Percentiles rank a stretch among this genome's conserved stretches.
phyloP scores from a whole-genome alignment of 2,797 vertebrate species.

The Psittacula echo region DNA sequence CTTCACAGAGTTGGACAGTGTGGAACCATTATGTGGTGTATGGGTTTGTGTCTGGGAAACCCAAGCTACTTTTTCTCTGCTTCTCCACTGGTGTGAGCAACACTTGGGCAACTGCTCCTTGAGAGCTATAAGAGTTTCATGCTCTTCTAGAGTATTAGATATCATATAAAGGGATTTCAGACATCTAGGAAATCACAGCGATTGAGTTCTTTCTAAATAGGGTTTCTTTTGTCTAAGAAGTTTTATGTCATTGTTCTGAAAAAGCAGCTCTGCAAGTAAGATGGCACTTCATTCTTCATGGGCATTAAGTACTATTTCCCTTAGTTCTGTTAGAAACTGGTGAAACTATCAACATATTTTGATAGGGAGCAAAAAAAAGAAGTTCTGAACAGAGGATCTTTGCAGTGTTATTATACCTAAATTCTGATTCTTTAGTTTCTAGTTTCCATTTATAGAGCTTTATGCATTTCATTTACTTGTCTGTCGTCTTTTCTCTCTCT shows the following conservation, averaged over 20 bases:
- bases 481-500: not conserved
- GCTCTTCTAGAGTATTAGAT: not conserved
- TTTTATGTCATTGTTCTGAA: not conserved
- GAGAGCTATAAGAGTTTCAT: not conserved
- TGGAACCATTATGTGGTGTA: rapidly evolving
- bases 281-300: not conserved
- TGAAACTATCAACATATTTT: not conserved
- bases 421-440: not conserved
- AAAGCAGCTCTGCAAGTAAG: not conserved
- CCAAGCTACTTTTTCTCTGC: not conserved
- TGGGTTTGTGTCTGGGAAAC: not conserved
- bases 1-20: rapidly evolving
- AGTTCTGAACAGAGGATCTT: not conserved
- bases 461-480: not conserved
- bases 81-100: not conserved
- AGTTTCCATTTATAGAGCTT: not conserved
- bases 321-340: not conserved
- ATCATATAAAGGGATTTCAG: not conserved
- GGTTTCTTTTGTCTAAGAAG: constrained; percentile 15
- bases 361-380: not conserved
- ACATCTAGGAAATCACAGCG: not conserved
- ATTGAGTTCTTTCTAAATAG: not conserved
- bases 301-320: not conserved
- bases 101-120: not conserved
- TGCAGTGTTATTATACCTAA: not conserved